Base-by-base conservation (phyloP, 2,113 vertebrate genomes). In the Barbus barbus region DNA sequence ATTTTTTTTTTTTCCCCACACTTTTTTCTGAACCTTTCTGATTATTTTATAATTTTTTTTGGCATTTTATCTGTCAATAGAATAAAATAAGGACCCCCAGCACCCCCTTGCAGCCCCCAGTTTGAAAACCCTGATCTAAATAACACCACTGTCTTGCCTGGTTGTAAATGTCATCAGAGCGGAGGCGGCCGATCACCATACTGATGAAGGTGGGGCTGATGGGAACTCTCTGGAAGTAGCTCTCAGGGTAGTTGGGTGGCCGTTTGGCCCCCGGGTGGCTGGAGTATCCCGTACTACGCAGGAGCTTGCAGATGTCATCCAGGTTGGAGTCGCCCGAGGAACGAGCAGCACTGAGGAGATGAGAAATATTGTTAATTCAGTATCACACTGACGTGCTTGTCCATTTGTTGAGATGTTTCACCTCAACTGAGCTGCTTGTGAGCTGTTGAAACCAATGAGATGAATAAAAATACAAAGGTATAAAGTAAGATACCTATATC, bases 91-190 rank as follows among this genome's bases (percentile, higher is more conserved):
- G 38, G 31, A 69, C 36, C 33, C 33, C 20, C 41, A 67, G 63
- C 28, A 11, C 7, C 7, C 14, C 63, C 8, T 1, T 11, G 8
- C 16, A 2, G 46, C 33, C 33, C 31, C 20, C 41, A 67, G 63
- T 67, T 67, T 72, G 36, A 48, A 28, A 51, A 24, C 13, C 13
- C 48, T 38, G 38, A 38, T 8, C 41, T 22, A 36, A 53, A 69
- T 28, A 13, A 71, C 38, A 38, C 26, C 1, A 51, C 14, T 3
- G 20, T 65, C 88, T 88, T 78, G 96, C 98, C 94, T 99, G 98
- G 91, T 99, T 99, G 86, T 99, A 99, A 89, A 99, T 98, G 89
- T 99, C 98, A 48, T 99, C 98, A 0, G 98, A 99, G 69, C 98
- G 95, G 75, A 99, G 92, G 69, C 98, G 94, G 4, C 98, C 98